Base-by-base conservation (phyloP, 2,888 invertebrate species). In the Netelia fuscicornis region DNA sequence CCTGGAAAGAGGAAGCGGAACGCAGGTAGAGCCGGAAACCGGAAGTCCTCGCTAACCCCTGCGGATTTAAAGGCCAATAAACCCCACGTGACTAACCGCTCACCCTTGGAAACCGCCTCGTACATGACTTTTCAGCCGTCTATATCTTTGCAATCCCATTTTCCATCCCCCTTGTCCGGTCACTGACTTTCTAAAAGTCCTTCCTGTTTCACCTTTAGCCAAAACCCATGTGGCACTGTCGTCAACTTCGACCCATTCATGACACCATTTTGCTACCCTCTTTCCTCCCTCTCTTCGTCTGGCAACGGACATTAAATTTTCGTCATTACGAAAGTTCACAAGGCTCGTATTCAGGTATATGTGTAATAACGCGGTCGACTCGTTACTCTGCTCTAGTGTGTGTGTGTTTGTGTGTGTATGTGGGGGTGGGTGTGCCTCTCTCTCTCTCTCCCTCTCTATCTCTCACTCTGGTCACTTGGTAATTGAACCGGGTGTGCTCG, bases 51-150 rank as follows among this genome's bases (percentile, higher is more conserved):
- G 30, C 65, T 67, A 71, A 13, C 72, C 65, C 72, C 64, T 30
- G 56, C 52, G 56, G 64, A 80, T 80, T 80, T 72, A 80, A 72
- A 80, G 64, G 56, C 72, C 72, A 80, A 80, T 80, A 80, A 80
- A 80, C 72, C 72, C 72, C 80, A 80, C 72, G 72, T 80, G 80
- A 80, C 80, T 64, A 20, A 72, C 64, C 48, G 20, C 48, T n/a
- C 67, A 9, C 20, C 44, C 13, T 20, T 13, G 10, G 9, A 9
- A n/a, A 58, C 58, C 13, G 2, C 13, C 30, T 37, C n/a, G 11
- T n/a, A 23, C 67, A 23, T 13, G 48, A 20, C 6, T 67, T 48
- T 67, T 23, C 10, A 11, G 17, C 48, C 20, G 44, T 23, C 67
- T 5, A 25, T 64, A n/a, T 64, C 52, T 70, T 52, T 56, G 9